Evolutionary conservation across 2,888 invertebrate genomes (phyloP).

Genomic region (Heterodera filipjevi): DNA sequence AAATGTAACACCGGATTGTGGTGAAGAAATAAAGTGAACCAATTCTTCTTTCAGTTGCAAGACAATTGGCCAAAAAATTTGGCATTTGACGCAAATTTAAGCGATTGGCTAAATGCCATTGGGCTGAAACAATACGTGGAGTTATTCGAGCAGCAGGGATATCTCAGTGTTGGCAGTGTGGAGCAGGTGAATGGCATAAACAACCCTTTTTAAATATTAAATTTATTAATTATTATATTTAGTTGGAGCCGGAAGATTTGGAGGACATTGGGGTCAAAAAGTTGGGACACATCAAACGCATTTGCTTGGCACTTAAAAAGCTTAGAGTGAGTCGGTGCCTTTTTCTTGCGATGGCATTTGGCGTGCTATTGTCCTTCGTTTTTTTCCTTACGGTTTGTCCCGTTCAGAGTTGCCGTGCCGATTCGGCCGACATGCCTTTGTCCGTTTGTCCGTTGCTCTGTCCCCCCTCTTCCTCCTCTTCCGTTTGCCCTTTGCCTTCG

Average conservation of each 20-base stretch:
- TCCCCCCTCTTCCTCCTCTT: not conserved
- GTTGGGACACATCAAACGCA: constrained; percentile 94
- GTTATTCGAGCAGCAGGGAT: constrained; percentile 87
- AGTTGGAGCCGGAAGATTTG: constrained; percentile 81
- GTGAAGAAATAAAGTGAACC: not conserved
- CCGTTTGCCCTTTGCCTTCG: not conserved
- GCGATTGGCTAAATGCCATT: constrained; percentile 87
- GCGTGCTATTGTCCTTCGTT: not conserved
- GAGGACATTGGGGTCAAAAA: constrained; percentile 81
- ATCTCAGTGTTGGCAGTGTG: constrained; percentile 85
- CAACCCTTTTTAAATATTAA: too few relatives aligned
- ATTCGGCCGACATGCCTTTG: not conserved
- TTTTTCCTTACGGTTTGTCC: too few relatives aligned
- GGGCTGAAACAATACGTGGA: constrained; percentile 89
- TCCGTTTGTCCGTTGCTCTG: not conserved
- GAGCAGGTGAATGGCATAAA: constrained; percentile 80
- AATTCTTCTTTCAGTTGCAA: constrained; percentile 43
- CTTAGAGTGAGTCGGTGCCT: constrained; percentile 72
- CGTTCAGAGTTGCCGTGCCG: not conserved
- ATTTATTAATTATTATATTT: too few relatives aligned
- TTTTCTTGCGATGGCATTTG: not conserved
- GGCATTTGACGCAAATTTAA: constrained; percentile 42
- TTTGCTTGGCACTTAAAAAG: constrained; percentile 91
- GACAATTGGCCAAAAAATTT: constrained; percentile 52
- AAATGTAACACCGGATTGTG: constrained; percentile 5